Conservation (phyloP, 1,140 invertebrate species). For the Drosophila tsacasi region DNA sequence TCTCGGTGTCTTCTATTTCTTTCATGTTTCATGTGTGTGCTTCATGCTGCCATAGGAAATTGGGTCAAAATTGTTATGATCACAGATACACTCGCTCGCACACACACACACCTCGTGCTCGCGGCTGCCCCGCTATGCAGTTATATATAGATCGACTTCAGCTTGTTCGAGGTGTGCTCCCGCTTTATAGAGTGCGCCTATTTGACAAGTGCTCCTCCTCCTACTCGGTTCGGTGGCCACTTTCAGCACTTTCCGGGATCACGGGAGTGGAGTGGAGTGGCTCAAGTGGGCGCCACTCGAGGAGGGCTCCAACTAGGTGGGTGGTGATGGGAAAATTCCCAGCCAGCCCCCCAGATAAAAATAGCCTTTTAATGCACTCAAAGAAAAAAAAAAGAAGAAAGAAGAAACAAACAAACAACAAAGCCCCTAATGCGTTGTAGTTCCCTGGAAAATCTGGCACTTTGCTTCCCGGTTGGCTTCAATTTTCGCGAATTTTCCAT, state of each 20-base stretch:
- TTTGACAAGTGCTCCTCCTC: constrained; percentile 54
- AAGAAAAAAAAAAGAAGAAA: constrained; percentile 6
- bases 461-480: constrained; percentile 22
- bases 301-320: constrained; percentile 55
- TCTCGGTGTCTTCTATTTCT: constrained; percentile 45
- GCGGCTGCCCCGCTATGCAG: constrained; percentile 65
- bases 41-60: constrained; percentile 54
- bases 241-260: constrained; percentile 47
- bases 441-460: constrained; percentile 18
- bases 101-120: not conserved
- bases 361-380: constrained; percentile 65
- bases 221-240: constrained; percentile 32
- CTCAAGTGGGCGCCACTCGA: constrained; percentile 65
- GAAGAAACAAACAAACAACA: constrained; percentile 12
- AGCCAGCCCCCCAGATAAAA: constrained; percentile 30
- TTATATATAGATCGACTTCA: constrained; percentile 73
- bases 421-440: constrained; percentile 54
- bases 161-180: constrained; percentile 66
- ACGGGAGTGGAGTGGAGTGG: constrained; percentile 4
- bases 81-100: constrained; percentile 52
- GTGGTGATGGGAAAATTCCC: constrained; percentile 41
- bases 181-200: constrained; percentile 71
- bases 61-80: constrained; percentile 84
- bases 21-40: constrained; percentile 61
- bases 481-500: constrained; percentile 15